Conservation (phyloP, 2,113 vertebrate genomes). For the Glaucidium brasilianum region DNA sequence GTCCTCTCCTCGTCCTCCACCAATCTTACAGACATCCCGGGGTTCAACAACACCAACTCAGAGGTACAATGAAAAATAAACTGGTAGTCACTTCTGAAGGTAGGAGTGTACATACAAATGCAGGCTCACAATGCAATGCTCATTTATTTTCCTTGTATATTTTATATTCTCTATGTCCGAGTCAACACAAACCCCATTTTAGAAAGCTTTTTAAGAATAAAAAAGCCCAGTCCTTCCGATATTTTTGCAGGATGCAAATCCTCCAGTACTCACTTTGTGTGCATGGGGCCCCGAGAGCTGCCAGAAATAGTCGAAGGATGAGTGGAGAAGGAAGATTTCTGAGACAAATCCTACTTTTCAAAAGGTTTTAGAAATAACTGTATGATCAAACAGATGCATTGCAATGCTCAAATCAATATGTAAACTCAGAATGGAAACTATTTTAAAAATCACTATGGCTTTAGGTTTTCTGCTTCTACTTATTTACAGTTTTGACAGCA, state of each 20-base stretch:
- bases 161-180: not conserved
- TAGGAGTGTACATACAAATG: not conserved
- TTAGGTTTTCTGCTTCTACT: not conserved
- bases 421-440: not conserved
- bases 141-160: not conserved
- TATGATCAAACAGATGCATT: not conserved
- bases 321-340: not conserved
- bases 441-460: not conserved
- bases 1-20: not conserved
- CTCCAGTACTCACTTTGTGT: not conserved
- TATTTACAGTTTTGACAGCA: not conserved
- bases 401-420: not conserved
- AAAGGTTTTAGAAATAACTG: not conserved
- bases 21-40: accelerated
- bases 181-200: not conserved
- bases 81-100: not conserved
- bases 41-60: not conserved
- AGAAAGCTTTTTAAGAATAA: not conserved
- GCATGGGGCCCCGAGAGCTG: not conserved
- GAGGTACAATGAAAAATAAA: not conserved
- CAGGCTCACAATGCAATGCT: not conserved
- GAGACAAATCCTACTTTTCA: not conserved
- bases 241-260: not conserved
- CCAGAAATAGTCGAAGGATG: not conserved
- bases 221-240: not conserved